Base-by-base conservation (phyloP, 2,888 invertebrate species). In the Latrodectus hesperus region DNA sequence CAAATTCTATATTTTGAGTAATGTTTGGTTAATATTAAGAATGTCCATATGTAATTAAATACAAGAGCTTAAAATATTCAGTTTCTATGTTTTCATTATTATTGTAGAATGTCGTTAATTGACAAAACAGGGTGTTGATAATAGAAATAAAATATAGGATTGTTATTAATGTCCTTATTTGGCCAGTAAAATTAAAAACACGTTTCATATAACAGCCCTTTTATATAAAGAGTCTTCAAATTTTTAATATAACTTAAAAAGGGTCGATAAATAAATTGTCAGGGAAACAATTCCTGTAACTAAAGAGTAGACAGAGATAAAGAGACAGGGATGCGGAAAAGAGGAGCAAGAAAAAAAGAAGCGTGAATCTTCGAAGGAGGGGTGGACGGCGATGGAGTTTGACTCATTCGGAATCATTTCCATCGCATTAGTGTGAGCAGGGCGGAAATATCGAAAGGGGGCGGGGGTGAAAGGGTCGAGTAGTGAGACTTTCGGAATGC, bases 351-450 rank as follows among this genome's bases (percentile, higher is more conserved):
- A 52, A 68, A 52, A 52, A 52, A 70, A 79, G 74, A 83, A 73
- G 81, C 73, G 74, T 74, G 74, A 81, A 74, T 64, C 67, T 81
- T 67, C 11, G 26, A 49, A 26, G 52, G 49, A 17, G 22, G 22
- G 16, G n/a, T 11, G 55, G 67, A 52, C 16, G 14, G 22, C n/a
- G 55, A 26, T 12, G 70, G 51, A 64, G 65, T 38, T 86, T 86
- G 86, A 86, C 80, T 86, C 86, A 86, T 81, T 86, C 74, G 79
- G 73, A 76, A 78, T 83, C 83, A 75, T 75, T 88, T 82, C 88
- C 88, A 88, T 83, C 74, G 75, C 79, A 79, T 79, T 79, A 75
- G 78, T 74, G 72, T 77, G 72, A 64, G 83, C 65, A 78, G 82
- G 87, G 73, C 68, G 64, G 80, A 79, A 75, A 80, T 79, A 85